A percentile compares a stretch with the other conserved stretches of the same genome.
phyloP scores from a whole-genome alignment of 2,888 invertebrate species.

The Sympetrum striolatum region DNA sequence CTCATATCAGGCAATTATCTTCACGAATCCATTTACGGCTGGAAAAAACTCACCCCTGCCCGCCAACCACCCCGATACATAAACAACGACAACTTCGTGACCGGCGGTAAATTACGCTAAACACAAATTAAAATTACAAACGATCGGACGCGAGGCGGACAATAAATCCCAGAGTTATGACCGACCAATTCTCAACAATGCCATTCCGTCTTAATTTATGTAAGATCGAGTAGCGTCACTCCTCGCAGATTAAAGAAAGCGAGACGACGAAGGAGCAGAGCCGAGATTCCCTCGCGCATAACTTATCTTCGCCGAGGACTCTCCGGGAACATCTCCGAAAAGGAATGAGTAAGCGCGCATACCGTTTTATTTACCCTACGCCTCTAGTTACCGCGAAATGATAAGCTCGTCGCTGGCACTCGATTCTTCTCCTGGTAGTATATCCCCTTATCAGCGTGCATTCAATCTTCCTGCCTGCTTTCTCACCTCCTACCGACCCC shows the following conservation, averaged over 20 bases:
- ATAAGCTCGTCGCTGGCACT: conserved; percentile 16
- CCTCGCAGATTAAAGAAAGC: neutral
- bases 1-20: neutral
- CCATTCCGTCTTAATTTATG: neutral
- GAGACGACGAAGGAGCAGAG: neutral
- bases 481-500: neutral
- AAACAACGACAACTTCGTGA: neutral
- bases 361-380: conserved; percentile 29
- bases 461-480: conserved; percentile 19
- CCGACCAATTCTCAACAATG: neutral
- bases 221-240: neutral
- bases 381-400: conserved; percentile 1
- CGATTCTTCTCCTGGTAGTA: conserved; percentile 19
- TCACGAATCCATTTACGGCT: neutral
- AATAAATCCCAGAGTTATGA: neutral
- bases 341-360: neutral
- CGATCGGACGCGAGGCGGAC: neutral
- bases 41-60: neutral
- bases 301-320: neutral
- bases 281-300: neutral
- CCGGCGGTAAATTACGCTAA: neutral
- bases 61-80: neutral
- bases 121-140: neutral
- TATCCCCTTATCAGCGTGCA: conserved; percentile 13
- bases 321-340: neutral